Evolutionary conservation across 2,888 invertebrate species (phyloP), one percentile per base, ranked within the genome.

Genomic region (Acanthococcus lagerstroemiae): DNA sequence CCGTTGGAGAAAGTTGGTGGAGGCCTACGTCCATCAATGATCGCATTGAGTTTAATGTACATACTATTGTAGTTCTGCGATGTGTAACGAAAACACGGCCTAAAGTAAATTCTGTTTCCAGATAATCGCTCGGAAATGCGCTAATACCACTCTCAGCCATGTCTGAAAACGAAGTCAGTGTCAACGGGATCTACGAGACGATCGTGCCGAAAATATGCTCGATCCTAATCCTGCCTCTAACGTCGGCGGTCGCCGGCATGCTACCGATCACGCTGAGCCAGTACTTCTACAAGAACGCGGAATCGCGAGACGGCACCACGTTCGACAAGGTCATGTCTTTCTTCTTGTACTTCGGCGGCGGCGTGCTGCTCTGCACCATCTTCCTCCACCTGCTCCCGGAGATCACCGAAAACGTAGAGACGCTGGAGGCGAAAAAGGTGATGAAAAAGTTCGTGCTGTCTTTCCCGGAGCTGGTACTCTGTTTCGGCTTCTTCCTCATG

Each of bases 341-440:
- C 56, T 45, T 55, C 27, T 22, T 84, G 50, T 82, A 83, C 72
- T 83, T 84, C 72, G 84, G 84, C 7, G 84, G 84, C 17, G 84
- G 84, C 12, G 84, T 84, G 6, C 76, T 84, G 24, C 76, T 84
- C 15, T 82, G 81, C 72, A 84, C 84, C 9, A 82, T 83, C 5
- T 83, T 84, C 73, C 74, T 84, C 3, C 84, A 84, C 71, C 76
- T 84, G 44, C 81, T 84, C 27, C 84, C 84, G 12, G 84, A 84
- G 75, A 82, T 84, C 15, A 75, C 82, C 17, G 79, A 80, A 69
- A 78, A 79, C 68, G 80, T 83, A 66, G 78, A 78, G 45, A 70
- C 72, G 7, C 76, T 82, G 63, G 77, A 79, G 70, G 70, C 73
- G 1, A 73, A 75, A 25, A 75, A 76, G 1, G 75, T 75, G 45